Base-by-base conservation (phyloP, 1,140 invertebrate species). In the Eubasilissa regina region DNA sequence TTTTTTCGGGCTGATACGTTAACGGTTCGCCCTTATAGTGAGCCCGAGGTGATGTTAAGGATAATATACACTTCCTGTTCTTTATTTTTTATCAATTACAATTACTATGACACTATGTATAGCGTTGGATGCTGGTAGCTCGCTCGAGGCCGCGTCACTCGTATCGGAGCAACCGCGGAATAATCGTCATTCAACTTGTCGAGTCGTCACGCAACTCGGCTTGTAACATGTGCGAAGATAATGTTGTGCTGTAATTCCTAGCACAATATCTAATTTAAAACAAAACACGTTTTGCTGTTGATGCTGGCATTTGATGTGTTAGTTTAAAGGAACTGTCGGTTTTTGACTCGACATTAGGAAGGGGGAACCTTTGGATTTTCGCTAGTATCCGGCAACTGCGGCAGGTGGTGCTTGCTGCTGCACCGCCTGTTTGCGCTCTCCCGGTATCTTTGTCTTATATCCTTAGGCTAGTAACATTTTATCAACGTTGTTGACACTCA, bases 231-330 rank as follows among this genome's bases (percentile, higher is more conserved):
- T 44, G 25, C 25, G 25, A 35, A 35, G 25, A 35, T 35, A 6
- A 74, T 74, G 45, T 77, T 77, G 80, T 81, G 80, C 80, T 79
- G 77, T 56, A 55, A 81, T 81, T 77, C 58, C 73, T 78, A 75
- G 80, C 80, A 79, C 80, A 79, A 35, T 79, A 45, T 79, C 66
- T 79, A 79, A 56, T 81, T 82, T 76, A 62, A 72, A 68, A 78
- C 51, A 75, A 9, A 21, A 78, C 66, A 60, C 55, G 68, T 62
- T 75, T 80, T 62, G 81, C 81, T 80, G 75, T 79, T 80, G 55
- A 48, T 56, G 81, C 81, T 80, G 78, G 78, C 78, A 80, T 80
- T 79, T 82, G 77, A 77, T 55, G 68, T 72, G 70, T 74, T 76
- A 79, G 66, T 60, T 81, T 21, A 70, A 70, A 79, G 74, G 68